Evolutionary conservation across 2,888 invertebrate genomes (phyloP).

Genomic region (Cotesia congregata): DNA sequence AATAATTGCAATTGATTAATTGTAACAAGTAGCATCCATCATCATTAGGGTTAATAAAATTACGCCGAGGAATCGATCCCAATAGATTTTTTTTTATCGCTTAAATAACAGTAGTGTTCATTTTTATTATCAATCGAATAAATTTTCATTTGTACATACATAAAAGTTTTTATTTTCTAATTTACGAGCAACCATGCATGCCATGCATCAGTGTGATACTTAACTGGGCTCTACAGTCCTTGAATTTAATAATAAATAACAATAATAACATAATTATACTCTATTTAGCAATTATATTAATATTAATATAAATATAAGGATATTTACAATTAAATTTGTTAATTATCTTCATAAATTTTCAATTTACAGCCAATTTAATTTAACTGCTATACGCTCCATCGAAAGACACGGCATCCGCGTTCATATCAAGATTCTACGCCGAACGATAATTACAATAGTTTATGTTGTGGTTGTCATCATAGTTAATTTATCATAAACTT

Average conservation of each 20-base stretch:
- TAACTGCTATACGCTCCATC: not conserved
- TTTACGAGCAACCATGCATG: constrained; percentile 47
- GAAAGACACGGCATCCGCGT: too few relatives aligned
- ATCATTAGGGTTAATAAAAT: constrained; percentile 40
- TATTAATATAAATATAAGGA: not conserved
- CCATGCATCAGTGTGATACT: constrained; percentile 50
- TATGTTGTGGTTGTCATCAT: too few relatives aligned
- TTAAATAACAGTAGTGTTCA: not conserved
- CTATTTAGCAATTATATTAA: constrained; percentile 10
- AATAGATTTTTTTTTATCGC: not conserved
- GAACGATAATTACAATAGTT: too few relatives aligned
- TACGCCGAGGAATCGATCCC: constrained; percentile 18
- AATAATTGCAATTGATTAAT: constrained; percentile 29
- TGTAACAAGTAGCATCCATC: constrained; percentile 39
- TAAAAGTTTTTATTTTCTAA: constrained; percentile 22
- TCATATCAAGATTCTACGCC: too few relatives aligned
- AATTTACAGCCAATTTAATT: not conserved
- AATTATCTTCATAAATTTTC: too few relatives aligned
- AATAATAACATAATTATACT: constrained; percentile 12
- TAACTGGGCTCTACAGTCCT: constrained; percentile 20
- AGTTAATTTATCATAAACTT: too few relatives aligned
- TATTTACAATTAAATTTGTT: not conserved
- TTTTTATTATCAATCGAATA: constrained; percentile 13
- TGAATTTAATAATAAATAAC: constrained; percentile 3
- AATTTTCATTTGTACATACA: not conserved